Evolutionary conservation across 2,113 vertebrate species (phyloP).

Genomic region (Myocastor coypus): DNA sequence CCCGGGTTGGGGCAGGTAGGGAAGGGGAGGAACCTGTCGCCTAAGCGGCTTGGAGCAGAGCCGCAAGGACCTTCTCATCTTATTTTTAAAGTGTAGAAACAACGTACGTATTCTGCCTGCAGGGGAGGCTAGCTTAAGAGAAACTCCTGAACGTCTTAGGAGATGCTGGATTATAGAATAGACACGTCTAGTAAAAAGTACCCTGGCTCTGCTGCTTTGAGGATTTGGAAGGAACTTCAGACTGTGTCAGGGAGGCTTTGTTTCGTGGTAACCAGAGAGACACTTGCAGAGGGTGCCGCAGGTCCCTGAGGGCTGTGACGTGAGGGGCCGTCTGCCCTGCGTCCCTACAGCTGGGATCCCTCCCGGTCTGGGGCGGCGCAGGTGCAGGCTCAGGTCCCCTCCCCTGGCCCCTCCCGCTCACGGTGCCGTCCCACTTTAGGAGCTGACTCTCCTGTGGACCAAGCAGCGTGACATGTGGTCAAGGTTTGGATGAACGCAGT

Average conservation of each 20-base stretch:
- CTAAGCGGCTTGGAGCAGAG: neutral
- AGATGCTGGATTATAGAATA: slow-evolving; percentile 60
- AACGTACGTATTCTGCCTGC: neutral
- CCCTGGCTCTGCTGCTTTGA: slow-evolving; percentile 33
- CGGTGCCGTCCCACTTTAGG: neutral
- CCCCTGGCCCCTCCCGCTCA: neutral
- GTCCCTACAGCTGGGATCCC: neutral
- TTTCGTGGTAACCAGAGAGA: neutral
- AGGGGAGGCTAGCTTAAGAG: slow-evolving; percentile 52
- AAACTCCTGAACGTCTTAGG: slow-evolving; percentile 22
- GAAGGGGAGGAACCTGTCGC: neutral
- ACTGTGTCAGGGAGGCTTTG: neutral
- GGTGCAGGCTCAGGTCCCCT: neutral
- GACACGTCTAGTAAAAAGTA: slow-evolving; percentile 46
- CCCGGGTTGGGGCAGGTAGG: no score
- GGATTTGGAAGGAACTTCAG: slow-evolving; percentile 59
- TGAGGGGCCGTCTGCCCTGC: neutral
- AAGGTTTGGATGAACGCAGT: neutral
- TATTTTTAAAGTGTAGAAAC: slow-evolving; percentile 42
- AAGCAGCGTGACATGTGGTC: neutral
- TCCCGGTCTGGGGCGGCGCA: neutral
- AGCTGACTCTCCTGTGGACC: neutral
- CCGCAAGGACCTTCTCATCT: neutral
- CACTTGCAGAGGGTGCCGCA: neutral
- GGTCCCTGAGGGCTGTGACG: neutral